These are phyloP conservation scores for Scaptomyza pallida DNA, from an alignment of 1,140 invertebrate species.

Conservation along the genomic window DNA sequence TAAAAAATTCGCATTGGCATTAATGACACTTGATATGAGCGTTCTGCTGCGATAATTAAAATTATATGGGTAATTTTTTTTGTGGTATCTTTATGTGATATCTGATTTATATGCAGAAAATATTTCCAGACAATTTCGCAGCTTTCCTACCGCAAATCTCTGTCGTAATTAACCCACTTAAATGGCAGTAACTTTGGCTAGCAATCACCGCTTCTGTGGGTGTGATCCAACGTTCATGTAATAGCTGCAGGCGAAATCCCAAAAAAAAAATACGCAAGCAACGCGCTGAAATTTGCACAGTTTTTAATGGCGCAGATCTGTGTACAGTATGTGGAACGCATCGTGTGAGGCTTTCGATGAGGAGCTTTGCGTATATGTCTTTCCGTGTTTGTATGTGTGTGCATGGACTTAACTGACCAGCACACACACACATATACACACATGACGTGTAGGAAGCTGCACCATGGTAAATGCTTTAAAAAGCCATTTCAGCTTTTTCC, in stretches of 20 bases:
- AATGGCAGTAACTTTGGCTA: conserved; percentile 47
- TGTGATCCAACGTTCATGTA: conserved; percentile 28
- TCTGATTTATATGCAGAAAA: conserved; percentile 7
- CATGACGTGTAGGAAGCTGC: conserved; percentile 11
- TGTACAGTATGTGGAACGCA: conserved; percentile 16
- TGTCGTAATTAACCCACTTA: conserved; percentile 74
- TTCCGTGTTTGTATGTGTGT: conserved; percentile 6
- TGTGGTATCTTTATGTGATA: neutral
- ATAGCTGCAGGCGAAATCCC: conserved; percentile 25
- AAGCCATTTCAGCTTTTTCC: conserved; percentile 68
- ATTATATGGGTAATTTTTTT: conserved; percentile 4
- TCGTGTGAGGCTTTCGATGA: conserved; percentile 43
- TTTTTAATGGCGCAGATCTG: conserved; percentile 65
- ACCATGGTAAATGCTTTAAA: conserved; percentile 67
- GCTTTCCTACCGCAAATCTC: conserved; percentile 33
- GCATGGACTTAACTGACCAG: conserved; percentile 63
- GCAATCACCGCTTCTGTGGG: conserved; percentile 36
- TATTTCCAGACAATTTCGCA: conserved; percentile 23
- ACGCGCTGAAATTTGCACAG: conserved; percentile 65
- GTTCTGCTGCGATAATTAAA: neutral
- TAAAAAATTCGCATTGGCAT: neutral
- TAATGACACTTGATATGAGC: neutral
- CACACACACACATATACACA: conserved; percentile 35
- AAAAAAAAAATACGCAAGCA: conserved; percentile 50
- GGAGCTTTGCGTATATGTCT: conserved; percentile 42